phyloP scores from a whole-genome alignment of 2,113 vertebrate genomes.

The Mus spicilegus region DNA sequence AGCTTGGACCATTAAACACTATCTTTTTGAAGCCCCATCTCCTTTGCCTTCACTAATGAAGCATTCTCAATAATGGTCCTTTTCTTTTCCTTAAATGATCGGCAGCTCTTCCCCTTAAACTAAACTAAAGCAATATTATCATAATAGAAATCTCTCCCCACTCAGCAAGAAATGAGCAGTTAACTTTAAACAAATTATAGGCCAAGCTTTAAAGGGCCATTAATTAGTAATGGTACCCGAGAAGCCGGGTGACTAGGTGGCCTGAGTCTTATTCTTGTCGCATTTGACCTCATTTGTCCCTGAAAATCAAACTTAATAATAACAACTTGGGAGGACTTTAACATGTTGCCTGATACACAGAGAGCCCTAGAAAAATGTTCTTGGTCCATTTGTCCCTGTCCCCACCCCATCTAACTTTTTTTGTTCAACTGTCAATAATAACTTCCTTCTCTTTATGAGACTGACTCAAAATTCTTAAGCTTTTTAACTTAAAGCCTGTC shows the following conservation, averaged over 20 bases:
- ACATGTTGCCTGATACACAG: background rate
- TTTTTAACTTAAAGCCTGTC: background rate
- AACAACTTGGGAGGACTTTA: constrained; percentile 12
- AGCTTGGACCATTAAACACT: constrained; percentile 65
- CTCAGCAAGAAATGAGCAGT: constrained; percentile 75
- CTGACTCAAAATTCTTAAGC: background rate
- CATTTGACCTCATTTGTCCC: constrained; percentile 46
- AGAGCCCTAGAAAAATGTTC: background rate
- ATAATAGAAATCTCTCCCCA: constrained; percentile 76
- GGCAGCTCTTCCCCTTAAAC: constrained; percentile 70
- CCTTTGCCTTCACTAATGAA: constrained; percentile 52
- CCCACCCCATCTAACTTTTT: background rate
- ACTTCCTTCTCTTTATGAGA: constrained; percentile 11
- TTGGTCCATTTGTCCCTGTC: background rate
- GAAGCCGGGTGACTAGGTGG: constrained; percentile 54
- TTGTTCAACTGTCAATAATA: background rate
- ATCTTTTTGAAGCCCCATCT: constrained; percentile 69
- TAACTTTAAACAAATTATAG: constrained; percentile 75
- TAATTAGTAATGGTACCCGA: constrained; percentile 36
- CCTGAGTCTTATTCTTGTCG: constrained; percentile 23
- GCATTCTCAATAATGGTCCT: constrained; percentile 48
- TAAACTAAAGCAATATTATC: constrained; percentile 75
- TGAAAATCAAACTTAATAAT: constrained; percentile 56
- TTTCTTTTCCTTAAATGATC: constrained; percentile 79
- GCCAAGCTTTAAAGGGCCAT: constrained; percentile 68